A percentile compares a stretch with the other conserved stretches of the same genome.
Conservation (phyloP, 2,888 invertebrate species). For the Atrina japonica region DNA sequence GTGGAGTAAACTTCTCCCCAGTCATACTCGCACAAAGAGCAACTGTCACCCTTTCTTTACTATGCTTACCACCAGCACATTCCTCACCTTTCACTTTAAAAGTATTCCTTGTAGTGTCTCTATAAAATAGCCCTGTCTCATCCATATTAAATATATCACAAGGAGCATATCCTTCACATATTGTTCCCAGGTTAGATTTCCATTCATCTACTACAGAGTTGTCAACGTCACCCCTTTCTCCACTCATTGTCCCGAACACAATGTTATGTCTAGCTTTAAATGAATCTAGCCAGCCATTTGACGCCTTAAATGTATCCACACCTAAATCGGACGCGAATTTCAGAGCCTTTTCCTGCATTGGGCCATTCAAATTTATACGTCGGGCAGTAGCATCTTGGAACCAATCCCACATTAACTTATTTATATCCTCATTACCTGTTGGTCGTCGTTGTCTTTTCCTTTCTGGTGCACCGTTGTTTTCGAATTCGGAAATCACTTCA, state of each 20-base stretch:
- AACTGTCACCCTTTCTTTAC: constrained; percentile 6
- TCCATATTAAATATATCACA: too few species aligned
- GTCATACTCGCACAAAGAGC: constrained; percentile 35
- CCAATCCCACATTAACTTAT: constrained; percentile 44
- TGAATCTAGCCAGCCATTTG: constrained; percentile 43
- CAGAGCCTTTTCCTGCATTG: constrained; percentile 29
- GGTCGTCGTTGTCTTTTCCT: constrained; percentile 36
- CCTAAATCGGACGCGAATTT: constrained; percentile 37
- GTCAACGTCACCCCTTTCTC: constrained; percentile 41
- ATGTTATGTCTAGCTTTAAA: constrained; percentile 43
- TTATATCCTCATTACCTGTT: constrained; percentile 46
- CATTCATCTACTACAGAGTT: constrained; percentile 28
- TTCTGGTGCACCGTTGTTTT: too few species aligned
- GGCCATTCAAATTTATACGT: constrained; percentile 36
- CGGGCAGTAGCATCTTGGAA: constrained; percentile 37
- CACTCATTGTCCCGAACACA: constrained; percentile 36
- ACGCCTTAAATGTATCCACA: constrained; percentile 40
- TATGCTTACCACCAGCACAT: constrained; percentile 31
- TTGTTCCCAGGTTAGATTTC: constrained; percentile 33
- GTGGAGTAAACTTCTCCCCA: constrained; percentile 24
- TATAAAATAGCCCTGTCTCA: constrained; percentile 14
- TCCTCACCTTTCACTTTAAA: constrained; percentile 19
- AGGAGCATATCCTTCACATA: constrained; percentile 44
- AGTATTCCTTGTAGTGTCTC: constrained; percentile 6
- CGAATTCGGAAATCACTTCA: too few species aligned